Evolutionary conservation across 2,888 invertebrate genomes (phyloP), one percentile per base, ranked within the genome.

Genomic region (Leucoma salicis): DNA sequence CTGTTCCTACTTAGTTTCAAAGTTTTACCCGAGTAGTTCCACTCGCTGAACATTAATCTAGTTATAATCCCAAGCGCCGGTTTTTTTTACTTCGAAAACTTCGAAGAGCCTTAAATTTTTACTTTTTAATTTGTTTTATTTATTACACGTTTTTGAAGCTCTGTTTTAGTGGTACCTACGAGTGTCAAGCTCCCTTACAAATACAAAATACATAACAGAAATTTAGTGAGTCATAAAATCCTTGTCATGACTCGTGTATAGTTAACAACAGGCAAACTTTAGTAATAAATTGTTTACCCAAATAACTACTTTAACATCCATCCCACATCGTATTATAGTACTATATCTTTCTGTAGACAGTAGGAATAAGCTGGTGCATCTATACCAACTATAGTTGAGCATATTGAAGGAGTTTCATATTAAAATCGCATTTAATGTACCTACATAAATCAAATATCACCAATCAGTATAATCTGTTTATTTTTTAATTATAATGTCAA

Each of bases 31-130:
- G 69, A 74, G 77, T 79, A 83, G 78, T 84, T 82, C 72, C 76
- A 80, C 79, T 85, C 78, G 77, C 74, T 70, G 73, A 78, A 78
- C 86, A 83, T 86, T 88, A 84, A 85, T 87, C 79, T 82, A 75
- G 79, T 84, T 83, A 82, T 80, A 79, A 78, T 79, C 75, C 65
- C 59, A 53, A 61, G 64, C 63, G 63, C 63, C 59, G 62, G 63
- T 62, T 73, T 75, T n/a, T n/a, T 75, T 78, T 70, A 60, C 69
- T 60, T 49, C 35, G 46, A 53, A 74, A 78, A 66, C 73, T 74
- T 54, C 53, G 57, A 64, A 73, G 72, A 70, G 65, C 65, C 53
- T 65, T 69, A 66, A 69, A 66, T 70, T 70, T n/a, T 69, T 71
- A 67, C 62, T 60, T 68, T 66, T 63, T 63, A 60, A 66, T 62